Conservation (phyloP, 1,140 invertebrate species). For the Rhyzopertha dominica region DNA sequence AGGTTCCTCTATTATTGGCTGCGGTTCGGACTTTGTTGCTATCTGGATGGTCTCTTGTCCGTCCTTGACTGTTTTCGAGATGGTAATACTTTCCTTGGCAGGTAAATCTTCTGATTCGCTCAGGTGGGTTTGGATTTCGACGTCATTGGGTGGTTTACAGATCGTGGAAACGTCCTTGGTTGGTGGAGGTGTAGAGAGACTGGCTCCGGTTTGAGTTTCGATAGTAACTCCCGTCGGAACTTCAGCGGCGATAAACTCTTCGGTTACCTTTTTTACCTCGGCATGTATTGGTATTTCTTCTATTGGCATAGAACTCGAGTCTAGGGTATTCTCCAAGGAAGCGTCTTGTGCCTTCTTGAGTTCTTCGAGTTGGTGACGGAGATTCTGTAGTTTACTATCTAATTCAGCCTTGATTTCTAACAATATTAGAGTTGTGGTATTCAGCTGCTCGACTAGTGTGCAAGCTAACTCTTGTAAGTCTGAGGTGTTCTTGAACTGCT, state of each 20-base stretch:
- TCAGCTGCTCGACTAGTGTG: slow-evolving; percentile 53
- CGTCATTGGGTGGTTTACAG: slow-evolving; percentile 51
- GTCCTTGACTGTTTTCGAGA: slow-evolving; percentile 60
- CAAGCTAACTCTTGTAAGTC: slow-evolving; percentile 49
- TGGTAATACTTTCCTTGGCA: slow-evolving; percentile 63
- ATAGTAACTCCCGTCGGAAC: slow-evolving; percentile 35
- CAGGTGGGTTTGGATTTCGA: slow-evolving; percentile 58
- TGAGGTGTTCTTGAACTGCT: slow-evolving; percentile 47
- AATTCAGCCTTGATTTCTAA: slow-evolving; percentile 53
- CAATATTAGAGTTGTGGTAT: slow-evolving; percentile 51
- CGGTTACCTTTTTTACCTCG: slow-evolving; percentile 22
- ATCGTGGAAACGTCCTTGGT: slow-evolving; percentile 48
- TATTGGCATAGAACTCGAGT: slow-evolving; percentile 58
- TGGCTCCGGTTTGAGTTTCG: slow-evolving; percentile 56
- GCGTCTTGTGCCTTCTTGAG: slow-evolving; percentile 40
- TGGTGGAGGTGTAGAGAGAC: slow-evolving; percentile 43
- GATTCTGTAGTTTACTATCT: slow-evolving; percentile 51
- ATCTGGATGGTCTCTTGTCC: slow-evolving; percentile 75
- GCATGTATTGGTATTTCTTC: slow-evolving; percentile 46
- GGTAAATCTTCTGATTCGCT: slow-evolving; percentile 38
- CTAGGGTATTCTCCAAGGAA: slow-evolving; percentile 54
- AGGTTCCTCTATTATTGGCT: slow-evolving; percentile 45
- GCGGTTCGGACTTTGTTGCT: slow-evolving; percentile 55
- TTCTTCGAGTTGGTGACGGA: slow-evolving; percentile 44
- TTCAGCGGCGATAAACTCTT: slow-evolving; percentile 27